A percentile compares a stretch with the other conserved stretches of the same genome.
Evolutionary conservation across 92 coral and sea anemone species (phyloP).

Genomic region (Muricea muricata): DNA sequence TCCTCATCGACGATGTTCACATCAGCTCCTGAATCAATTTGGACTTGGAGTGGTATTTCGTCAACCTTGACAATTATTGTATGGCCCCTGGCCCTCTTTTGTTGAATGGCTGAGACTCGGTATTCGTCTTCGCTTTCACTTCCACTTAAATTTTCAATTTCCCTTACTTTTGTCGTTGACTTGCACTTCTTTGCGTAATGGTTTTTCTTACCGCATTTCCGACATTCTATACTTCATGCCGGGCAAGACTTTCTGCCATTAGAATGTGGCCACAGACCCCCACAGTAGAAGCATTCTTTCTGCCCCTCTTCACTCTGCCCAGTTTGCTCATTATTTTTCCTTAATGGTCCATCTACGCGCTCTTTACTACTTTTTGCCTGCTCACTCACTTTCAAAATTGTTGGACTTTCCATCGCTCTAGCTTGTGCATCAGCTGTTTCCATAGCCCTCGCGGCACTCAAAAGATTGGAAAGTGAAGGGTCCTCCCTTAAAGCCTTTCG

Average conservation of each 20-base stretch:
- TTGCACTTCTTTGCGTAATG: conserved; percentile 22
- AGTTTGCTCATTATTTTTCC: no score
- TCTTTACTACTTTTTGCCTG: background rate
- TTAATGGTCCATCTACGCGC: no score
- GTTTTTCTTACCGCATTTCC: conserved; percentile 15
- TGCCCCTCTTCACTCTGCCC: background rate
- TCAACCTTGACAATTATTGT: no score
- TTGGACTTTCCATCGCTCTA: background rate
- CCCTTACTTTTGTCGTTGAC: background rate
- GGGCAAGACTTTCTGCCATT: conserved; percentile 42
- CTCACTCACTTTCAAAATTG: background rate
- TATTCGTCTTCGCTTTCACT: conserved; percentile 30
- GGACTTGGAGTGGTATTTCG: no score
- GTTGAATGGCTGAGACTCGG: background rate
- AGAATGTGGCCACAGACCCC: conserved; percentile 43
- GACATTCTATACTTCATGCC: conserved; percentile 27
- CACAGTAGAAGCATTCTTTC: conserved; percentile 42
- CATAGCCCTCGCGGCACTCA: conserved; percentile 36
- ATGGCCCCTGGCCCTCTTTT: no score
- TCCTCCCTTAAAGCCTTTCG: conserved; percentile 18
- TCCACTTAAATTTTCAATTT: conserved; percentile 1
- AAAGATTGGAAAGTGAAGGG: background rate
- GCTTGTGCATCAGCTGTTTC: conserved; percentile 27
- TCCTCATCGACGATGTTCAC: no score
- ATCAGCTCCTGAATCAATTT: no score